Evolutionary conservation across 2,797 vertebrate species (phyloP).

Genomic region (Thamnophis elegans): DNA sequence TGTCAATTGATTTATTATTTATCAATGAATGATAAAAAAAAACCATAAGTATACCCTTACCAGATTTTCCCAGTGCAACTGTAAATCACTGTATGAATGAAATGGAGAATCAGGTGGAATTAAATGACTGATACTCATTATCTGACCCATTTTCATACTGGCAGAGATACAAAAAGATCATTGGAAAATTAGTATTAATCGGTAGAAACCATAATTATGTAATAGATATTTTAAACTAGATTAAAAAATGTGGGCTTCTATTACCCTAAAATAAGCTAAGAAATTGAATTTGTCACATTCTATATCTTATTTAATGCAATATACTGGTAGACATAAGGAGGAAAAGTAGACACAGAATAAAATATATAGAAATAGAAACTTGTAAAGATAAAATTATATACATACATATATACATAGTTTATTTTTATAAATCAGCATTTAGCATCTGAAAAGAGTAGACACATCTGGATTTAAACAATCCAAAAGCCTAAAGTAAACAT

Average conservation of each 20-base stretch:
- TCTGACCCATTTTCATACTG: slow-evolving; percentile 93
- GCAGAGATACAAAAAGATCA: slow-evolving; percentile 27
- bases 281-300: background rate
- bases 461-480: background rate
- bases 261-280: background rate
- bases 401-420: background rate
- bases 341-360: background rate
- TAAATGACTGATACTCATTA: slow-evolving; percentile 78
- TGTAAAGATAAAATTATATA: slow-evolving; percentile 6
- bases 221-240: background rate
- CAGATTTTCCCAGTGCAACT: slow-evolving; percentile 83
- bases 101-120: slow-evolving; percentile 82
- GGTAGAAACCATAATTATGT: slow-evolving; percentile 10
- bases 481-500: background rate
- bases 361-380: background rate
- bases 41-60: slow-evolving; percentile 64
- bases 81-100: slow-evolving; percentile 79
- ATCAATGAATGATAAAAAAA: background rate
- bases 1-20: background rate
- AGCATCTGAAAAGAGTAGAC: background rate
- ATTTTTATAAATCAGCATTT: background rate
- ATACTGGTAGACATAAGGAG: background rate
- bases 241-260: background rate
- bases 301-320: background rate
- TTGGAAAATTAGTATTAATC: slow-evolving; percentile 18